Base-by-base conservation (phyloP, 2,888 invertebrate species). In the Craniophora ligustri region DNA sequence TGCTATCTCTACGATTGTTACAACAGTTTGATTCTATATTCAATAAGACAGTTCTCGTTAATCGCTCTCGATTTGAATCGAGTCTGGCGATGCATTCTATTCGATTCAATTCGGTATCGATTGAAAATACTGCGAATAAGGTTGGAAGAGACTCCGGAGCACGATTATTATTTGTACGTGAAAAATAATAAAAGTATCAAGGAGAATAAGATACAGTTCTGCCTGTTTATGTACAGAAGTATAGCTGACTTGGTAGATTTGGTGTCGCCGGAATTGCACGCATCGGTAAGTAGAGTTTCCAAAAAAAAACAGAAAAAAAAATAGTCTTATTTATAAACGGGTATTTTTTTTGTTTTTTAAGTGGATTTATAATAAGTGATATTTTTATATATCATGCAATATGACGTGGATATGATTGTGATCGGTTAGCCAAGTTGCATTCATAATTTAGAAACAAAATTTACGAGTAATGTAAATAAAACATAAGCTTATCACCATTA, bases 241-340 rank as follows among this genome's bases (percentile, higher is more conserved):
- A 83, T 91, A 31, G 89, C 86, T 0, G 89, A 92, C 60, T 69
- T 84, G 5, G 55, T 87, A 8, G 91, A 91, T 55, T 28, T 85
- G 4, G 80, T 92, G 0, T 72, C 84, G 0, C 87, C 89, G 0
- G 90, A 91, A 38, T 49, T 92, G 10, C 82, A 87, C 53, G 82
- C 87, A 13, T 89, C 90, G 56, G 92, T 92, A 69, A 82, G 86
- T 73, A 42, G n/a, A n/a, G n/a, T n/a, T n/a, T n/a, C n/a, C n/a
- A n/a, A n/a, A n/a, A n/a, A 21, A 6, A 19, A 5, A 6, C 2
- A 5, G 2, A 19, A 19, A 6, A 19, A 19, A 19, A 19, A 4
- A 19, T 19, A n/a, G n/a, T n/a, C n/a, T n/a, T n/a, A n/a, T n/a
- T n/a, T n/a, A n/a, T n/a, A n/a, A n/a, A n/a, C n/a, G n/a, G n/a